Percentiles rank a stretch among this genome's conserved stretches.
phyloP scores from a whole-genome alignment of 2,113 vertebrate species.

The Macrotus californicus region DNA sequence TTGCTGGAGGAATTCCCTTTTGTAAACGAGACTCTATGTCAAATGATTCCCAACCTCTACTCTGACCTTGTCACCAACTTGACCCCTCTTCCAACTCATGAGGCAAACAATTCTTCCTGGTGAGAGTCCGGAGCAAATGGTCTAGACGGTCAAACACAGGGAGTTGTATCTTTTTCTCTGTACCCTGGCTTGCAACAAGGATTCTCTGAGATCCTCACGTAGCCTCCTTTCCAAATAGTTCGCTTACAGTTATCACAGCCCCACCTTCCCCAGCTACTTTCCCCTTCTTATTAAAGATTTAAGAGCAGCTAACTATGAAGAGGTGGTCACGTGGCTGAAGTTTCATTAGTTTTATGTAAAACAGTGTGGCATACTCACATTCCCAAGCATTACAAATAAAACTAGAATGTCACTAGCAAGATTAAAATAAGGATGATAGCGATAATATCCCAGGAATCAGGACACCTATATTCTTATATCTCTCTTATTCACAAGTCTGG shows the following conservation, averaged over 20 bases:
- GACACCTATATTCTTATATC: not conserved
- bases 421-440: not conserved
- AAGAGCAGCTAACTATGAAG: not conserved
- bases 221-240: not conserved
- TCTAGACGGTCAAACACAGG: not conserved
- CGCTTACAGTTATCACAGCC: not conserved
- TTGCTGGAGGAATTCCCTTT: not conserved
- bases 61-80: not conserved
- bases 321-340: not conserved
- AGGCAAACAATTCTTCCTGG: not conserved
- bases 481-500: not conserved
- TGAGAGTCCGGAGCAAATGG: not conserved
- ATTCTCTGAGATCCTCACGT: not conserved
- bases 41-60: not conserved
- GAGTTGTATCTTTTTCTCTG: not conserved
- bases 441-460: not conserved
- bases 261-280: not conserved
- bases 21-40: not conserved
- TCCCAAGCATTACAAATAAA: not conserved
- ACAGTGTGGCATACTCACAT: not conserved
- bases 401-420: not conserved
- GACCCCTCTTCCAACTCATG: not conserved
- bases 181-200: not conserved
- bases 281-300: not conserved
- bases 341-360: conserved; percentile 24